Base-by-base conservation (phyloP, 1,140 invertebrate species). In the Acromyrmex charruanus region DNA sequence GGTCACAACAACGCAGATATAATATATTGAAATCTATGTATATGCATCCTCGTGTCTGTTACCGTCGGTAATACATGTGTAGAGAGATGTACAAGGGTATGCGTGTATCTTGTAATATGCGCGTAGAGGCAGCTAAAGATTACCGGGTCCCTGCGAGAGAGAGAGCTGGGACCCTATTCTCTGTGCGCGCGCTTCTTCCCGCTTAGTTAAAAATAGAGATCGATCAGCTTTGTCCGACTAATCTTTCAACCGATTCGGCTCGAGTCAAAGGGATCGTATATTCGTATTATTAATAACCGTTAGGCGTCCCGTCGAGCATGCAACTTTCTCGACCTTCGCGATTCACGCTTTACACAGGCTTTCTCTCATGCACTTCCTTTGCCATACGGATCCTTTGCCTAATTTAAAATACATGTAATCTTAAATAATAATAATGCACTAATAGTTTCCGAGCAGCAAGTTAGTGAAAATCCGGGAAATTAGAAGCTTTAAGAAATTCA, bases 1-100 rank as follows among this genome's bases (percentile, higher is more conserved):
- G 97, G 97, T 97, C 97, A 97, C 97, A 97, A 97, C 96, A 97
- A 96, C 97, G 97, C 97, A 96, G 96, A 96, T 96, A 96, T 96
- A 93, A 93, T 92, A 90, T 91, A 91, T 91, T 69, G 87, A 90
- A 90, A 91, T 93, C 85, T 89, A 93, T 89, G 87, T 90, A 90
- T 91, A 90, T 91, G 88, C 90, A 88, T 91, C 90, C 88, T 92
- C 49, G 79, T 91, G 85, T 90, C 55, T 89, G 71, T 84, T 51
- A 74, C 18, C 71, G 55, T 87, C 53, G 44, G 71, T 82, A 58
- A 69, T 77, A 89, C 35, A 87, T 59, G 69, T 85, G 86, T 87
- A 68, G 44, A 81, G 69, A 74, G 66, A 68, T 77, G 25, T 55
- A 74, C 71, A 80, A 51, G 49, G 49, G 71, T 79, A 89, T 88